Evolutionary conservation across 92 coral and sea anemone species (phyloP).

Genomic region (Heteractis magnifica): DNA sequence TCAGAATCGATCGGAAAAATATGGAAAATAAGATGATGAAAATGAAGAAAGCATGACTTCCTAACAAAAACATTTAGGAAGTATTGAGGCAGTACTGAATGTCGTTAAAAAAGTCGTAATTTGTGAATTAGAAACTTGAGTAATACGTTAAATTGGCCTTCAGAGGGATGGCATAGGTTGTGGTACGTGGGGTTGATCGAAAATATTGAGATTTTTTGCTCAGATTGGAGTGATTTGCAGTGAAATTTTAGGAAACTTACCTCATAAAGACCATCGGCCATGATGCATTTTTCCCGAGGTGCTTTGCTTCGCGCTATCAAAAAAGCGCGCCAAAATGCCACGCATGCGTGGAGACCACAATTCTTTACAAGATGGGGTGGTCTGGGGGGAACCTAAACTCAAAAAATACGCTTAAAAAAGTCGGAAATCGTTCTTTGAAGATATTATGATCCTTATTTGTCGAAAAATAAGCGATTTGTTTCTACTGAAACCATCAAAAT

Average conservation of each 20-base stretch:
- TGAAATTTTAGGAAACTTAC: constrained; percentile 39
- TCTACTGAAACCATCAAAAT: not conserved
- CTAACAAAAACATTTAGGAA: not conserved
- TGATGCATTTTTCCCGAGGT: constrained; percentile 77
- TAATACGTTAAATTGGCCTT: not conserved
- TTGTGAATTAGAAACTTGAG: not conserved
- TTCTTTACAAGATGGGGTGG: not conserved
- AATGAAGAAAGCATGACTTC: not conserved
- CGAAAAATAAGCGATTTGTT: not conserved
- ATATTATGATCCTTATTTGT: not conserved
- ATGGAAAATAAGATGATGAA: not conserved
- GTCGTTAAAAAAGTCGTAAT: not conserved
- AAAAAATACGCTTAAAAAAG: not conserved
- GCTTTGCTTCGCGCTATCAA: constrained; percentile 71
- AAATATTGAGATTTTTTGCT: not conserved
- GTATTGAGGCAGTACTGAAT: not conserved
- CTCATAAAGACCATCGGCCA: constrained; percentile 98
- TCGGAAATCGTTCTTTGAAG: constrained; percentile 4
- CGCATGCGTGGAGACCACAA: constrained; percentile 63
- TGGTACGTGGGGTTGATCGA: not conserved
- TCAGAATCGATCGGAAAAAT: not conserved
- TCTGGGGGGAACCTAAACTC: not conserved
- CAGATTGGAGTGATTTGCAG: not conserved
- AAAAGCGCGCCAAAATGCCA: constrained; percentile 93
- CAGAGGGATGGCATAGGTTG: not conserved